phyloP scores from a whole-genome alignment of 2,797 vertebrate species.

The Galago senegalensis region DNA sequence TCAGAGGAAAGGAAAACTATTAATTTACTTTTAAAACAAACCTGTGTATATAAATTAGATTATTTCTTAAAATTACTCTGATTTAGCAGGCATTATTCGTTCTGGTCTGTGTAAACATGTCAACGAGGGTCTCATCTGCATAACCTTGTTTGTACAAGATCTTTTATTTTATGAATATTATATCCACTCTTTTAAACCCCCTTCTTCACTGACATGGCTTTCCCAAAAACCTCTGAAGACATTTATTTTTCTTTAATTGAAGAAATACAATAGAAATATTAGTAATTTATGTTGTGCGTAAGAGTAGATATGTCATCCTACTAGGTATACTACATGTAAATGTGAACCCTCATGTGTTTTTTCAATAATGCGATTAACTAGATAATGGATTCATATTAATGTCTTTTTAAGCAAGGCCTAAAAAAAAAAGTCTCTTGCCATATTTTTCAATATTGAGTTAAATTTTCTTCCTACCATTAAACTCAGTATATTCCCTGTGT shows the following conservation, averaged over 20 bases:
- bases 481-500: background rate
- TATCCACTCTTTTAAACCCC: background rate
- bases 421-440: background rate
- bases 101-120: background rate
- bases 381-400: background rate
- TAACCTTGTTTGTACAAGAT: background rate
- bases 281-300: background rate
- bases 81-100: background rate
- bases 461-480: background rate
- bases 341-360: background rate
- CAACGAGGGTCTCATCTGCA: background rate
- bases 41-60: background rate
- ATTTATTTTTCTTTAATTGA: background rate
- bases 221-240: background rate
- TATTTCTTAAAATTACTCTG: background rate
- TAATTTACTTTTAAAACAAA: slow-evolving; percentile 10
- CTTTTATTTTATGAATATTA: background rate
- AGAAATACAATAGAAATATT: background rate
- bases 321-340: background rate
- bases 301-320: background rate
- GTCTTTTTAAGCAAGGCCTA: background rate
- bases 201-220: background rate
- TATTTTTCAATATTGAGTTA: background rate
- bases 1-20: slow-evolving; percentile 7
- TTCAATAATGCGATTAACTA: background rate